Conservation (phyloP, 2,113 vertebrate species). For the Equus quagga region DNA sequence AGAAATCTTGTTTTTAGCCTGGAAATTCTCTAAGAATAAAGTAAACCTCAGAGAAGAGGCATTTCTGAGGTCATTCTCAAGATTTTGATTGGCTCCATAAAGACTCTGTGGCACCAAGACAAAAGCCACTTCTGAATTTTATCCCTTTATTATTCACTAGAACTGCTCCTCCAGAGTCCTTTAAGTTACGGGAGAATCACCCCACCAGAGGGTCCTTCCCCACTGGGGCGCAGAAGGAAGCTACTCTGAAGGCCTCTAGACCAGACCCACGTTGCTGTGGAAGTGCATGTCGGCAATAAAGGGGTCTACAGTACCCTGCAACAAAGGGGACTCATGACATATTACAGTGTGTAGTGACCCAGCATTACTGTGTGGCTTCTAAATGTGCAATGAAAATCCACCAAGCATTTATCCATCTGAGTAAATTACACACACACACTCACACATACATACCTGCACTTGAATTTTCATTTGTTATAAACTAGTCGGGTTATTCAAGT, state of each 20-base stretch:
- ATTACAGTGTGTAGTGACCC: background rate
- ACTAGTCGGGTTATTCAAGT: slow-evolving; percentile 4
- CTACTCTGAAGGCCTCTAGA: background rate
- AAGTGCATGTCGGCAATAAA: too few relatives aligned
- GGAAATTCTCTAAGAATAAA: background rate
- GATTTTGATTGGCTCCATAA: background rate
- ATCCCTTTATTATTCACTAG: background rate
- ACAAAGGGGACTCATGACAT: background rate
- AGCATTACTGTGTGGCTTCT: background rate
- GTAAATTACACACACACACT: background rate
- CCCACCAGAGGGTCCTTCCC: background rate
- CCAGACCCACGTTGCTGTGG: background rate
- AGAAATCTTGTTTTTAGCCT: background rate
- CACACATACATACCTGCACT: background rate
- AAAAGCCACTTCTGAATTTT: background rate
- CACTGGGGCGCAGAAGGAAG: background rate
- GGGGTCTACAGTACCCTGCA: background rate
- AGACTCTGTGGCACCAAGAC: background rate
- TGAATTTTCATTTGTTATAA: slow-evolving; percentile 37
- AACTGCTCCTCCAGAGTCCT: background rate
- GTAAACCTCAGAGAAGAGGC: background rate
- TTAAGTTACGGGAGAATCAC: background rate
- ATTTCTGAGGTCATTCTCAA: background rate
- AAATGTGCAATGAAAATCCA: background rate
- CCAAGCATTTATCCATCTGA: background rate